Percentiles rank a stretch among this genome's conserved stretches.
phyloP scores from a whole-genome alignment of 2,113 vertebrate genomes.

The Neofelis nebulosa region DNA sequence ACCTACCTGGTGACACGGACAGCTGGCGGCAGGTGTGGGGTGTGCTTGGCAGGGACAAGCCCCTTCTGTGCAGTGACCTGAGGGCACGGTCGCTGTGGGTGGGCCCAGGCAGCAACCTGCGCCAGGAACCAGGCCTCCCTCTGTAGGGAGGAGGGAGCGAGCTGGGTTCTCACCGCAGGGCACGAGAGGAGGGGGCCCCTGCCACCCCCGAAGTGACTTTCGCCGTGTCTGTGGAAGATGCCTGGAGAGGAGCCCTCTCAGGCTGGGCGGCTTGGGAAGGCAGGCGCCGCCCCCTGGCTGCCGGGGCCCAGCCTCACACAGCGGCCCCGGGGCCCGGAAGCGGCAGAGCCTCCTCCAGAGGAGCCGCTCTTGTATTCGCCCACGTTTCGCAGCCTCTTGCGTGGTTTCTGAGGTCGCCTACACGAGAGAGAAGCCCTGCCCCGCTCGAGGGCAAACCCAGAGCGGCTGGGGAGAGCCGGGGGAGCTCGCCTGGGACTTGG shows the following conservation, averaged over 20 bases:
- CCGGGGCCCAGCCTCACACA: not conserved
- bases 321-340: not conserved
- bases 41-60: not conserved
- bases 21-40: not conserved
- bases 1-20: too few relatives aligned
- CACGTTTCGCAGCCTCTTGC: not conserved
- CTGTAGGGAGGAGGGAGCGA: not conserved
- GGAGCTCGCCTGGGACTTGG: not conserved
- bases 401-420: too few relatives aligned
- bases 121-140: not conserved
- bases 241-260: not conserved
- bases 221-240: not conserved
- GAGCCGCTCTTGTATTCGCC: not conserved
- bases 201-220: not conserved
- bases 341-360: not conserved
- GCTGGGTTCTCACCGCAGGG: not conserved
- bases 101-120: not conserved
- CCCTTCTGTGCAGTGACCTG: not conserved
- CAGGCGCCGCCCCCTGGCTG: too few relatives aligned
- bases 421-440: not conserved
- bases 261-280: not conserved
- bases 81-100: accelerated
- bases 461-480: too few relatives aligned
- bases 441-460: too few relatives aligned
- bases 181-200: too few relatives aligned